Percentiles rank a stretch among this genome's conserved stretches.
Conservation (phyloP, 1,140 invertebrate species). For the Hypsibius dujardini region DNA sequence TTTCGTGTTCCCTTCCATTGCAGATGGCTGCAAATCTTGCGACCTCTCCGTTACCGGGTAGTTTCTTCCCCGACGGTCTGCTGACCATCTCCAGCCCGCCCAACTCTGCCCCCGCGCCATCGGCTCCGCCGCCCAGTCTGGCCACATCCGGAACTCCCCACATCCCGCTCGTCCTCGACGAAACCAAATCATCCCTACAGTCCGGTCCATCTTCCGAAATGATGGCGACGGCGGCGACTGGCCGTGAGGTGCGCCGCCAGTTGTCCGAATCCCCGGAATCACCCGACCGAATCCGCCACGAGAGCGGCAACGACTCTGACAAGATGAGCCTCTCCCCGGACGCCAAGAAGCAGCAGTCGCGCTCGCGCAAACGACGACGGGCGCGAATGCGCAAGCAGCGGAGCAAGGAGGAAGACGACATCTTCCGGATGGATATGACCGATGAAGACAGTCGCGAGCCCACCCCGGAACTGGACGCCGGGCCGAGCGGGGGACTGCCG, state of each 20-base stretch:
- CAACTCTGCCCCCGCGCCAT: not conserved
- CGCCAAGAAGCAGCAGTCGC: not conserved
- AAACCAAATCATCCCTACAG: not conserved
- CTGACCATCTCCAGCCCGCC: not conserved
- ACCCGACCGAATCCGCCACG: not conserved
- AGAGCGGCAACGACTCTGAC: not conserved
- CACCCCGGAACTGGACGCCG: slow-evolving; percentile 21
- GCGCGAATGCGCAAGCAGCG: not conserved
- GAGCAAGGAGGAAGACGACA: slow-evolving; percentile 25
- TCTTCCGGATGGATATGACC: slow-evolving; percentile 43
- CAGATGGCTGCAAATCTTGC: slow-evolving; percentile 28
- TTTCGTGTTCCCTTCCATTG: no score
- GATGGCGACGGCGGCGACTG: no score
- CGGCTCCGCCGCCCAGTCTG: slow-evolving; percentile 7
- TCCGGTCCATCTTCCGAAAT: not conserved
- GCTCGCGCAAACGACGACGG: not conserved
- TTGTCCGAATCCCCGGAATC: not conserved
- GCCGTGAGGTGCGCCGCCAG: not conserved
- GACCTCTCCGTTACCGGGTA: slow-evolving; percentile 31
- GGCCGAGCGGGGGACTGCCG: not conserved
- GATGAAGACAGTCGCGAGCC: slow-evolving; percentile 32
- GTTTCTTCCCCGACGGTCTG: slow-evolving; percentile 14
- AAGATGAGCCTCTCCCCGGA: not conserved
- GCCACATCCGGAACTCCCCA: not conserved
- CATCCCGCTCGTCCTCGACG: not conserved